These are phyloP conservation scores for Diceros bicornis DNA, from an alignment of 2,797 vertebrate genomes.

Conservation along the genomic window DNA sequence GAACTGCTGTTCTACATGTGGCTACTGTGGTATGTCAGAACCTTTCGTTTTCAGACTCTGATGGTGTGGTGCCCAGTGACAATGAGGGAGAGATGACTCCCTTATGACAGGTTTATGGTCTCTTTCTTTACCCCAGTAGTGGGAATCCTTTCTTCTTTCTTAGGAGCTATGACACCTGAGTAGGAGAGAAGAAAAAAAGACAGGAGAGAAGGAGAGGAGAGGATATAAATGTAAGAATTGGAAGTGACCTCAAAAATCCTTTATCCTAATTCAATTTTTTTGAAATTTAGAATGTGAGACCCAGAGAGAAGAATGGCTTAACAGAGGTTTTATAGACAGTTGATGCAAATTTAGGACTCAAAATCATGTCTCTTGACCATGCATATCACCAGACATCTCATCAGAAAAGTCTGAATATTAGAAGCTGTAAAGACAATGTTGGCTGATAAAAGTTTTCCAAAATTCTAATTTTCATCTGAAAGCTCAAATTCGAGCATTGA, in stretches of 20 bases:
- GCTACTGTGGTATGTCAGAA: rapidly evolving
- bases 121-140: neutral
- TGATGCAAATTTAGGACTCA: slow-evolving; percentile 2
- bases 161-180: neutral
- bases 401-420: neutral
- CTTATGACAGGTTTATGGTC: neutral
- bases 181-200: neutral
- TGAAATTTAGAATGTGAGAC: neutral
- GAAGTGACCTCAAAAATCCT: slow-evolving; percentile 16
- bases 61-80: too few species aligned
- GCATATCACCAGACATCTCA: neutral
- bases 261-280: neutral
- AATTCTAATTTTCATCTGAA: neutral
- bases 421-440: neutral
- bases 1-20: rapidly evolving
- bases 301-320: neutral
- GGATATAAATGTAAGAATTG: neutral
- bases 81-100: neutral
- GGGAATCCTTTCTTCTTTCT: neutral
- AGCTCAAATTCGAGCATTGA: neutral
- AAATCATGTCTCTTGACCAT: neutral
- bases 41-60: neutral
- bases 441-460: neutral
- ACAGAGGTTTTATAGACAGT: neutral
- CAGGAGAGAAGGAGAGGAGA: rapidly evolving